Percentiles rank a stretch among this genome's conserved stretches.
phyloP scores from a whole-genome alignment of 2,888 invertebrate species.

The Glyphotaelius pellucidus region DNA sequence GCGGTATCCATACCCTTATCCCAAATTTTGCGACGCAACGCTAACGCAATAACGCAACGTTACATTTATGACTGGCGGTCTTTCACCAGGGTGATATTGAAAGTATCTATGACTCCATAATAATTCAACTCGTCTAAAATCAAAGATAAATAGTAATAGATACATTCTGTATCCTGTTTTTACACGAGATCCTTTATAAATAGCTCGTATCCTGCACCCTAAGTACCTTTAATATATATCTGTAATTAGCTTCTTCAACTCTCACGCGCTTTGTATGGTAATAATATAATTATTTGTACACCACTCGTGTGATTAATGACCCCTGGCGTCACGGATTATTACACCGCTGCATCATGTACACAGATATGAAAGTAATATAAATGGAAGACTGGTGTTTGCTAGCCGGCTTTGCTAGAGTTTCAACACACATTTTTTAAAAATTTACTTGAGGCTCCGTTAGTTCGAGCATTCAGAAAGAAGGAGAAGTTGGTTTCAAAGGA shows the following conservation, averaged over 20 bases:
- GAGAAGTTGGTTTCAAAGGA: no score
- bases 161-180: background rate
- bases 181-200: background rate
- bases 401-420: background rate
- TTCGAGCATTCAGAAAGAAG: no score
- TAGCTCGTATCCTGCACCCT: background rate
- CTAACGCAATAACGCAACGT: no score
- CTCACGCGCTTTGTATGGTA: background rate
- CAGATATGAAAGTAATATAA: background rate
- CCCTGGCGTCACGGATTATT: background rate
- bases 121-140: background rate
- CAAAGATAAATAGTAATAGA: background rate
- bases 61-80: no score
- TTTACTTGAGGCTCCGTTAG: no score
- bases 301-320: background rate
- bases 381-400: background rate
- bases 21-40: no score
- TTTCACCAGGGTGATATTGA: no score
- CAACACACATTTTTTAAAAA: no score
- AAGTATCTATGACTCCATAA: background rate
- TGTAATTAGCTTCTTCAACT: background rate
- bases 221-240: background rate
- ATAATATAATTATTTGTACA: background rate
- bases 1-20: no score
- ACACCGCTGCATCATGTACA: background rate